Conservation (phyloP, 2,888 invertebrate species). For the Mechanitis messenoides region DNA sequence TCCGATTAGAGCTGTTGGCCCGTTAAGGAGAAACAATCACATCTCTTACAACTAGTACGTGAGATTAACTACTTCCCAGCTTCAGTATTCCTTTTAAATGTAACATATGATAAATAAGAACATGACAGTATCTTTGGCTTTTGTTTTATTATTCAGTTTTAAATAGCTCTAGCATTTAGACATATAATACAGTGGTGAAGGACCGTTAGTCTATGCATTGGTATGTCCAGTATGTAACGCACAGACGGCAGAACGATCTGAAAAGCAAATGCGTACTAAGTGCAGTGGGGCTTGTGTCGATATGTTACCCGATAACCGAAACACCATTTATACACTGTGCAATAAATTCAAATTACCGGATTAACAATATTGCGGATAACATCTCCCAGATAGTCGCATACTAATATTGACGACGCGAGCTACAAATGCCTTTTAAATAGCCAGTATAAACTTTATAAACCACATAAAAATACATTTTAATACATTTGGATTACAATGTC, state of each 20-base stretch:
- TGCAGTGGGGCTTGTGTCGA: slow-evolving; percentile 55
- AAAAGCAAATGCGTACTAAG: slow-evolving; percentile 35
- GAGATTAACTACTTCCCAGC: slow-evolving; percentile 50
- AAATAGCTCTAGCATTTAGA: slow-evolving; percentile 2
- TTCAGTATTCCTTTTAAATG: slow-evolving; percentile 24
- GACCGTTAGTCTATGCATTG: slow-evolving; percentile 21
- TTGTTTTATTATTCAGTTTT: not conserved
- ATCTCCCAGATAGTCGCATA: slow-evolving; percentile 43
- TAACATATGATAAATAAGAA: slow-evolving; percentile 10
- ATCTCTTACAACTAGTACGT: slow-evolving; percentile 59
- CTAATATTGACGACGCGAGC: slow-evolving; percentile 31
- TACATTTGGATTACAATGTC: not conserved
- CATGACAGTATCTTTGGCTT: not conserved
- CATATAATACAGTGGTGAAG: not conserved
- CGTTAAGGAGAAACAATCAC: slow-evolving; percentile 74
- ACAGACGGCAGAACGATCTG: slow-evolving; percentile 30
- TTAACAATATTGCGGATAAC: slow-evolving; percentile 74
- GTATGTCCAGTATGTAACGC: slow-evolving; percentile 21
- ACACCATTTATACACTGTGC: slow-evolving; percentile 73
- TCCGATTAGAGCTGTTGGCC: slow-evolving; percentile 63
- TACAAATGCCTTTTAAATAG: slow-evolving; percentile 17
- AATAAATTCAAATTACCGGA: slow-evolving; percentile 78
- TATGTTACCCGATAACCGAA: slow-evolving; percentile 63
- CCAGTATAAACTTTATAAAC: not conserved
- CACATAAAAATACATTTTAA: not conserved